Conservation (phyloP, 2,797 vertebrate species). For the Lepilemur ruficaudatus region DNA sequence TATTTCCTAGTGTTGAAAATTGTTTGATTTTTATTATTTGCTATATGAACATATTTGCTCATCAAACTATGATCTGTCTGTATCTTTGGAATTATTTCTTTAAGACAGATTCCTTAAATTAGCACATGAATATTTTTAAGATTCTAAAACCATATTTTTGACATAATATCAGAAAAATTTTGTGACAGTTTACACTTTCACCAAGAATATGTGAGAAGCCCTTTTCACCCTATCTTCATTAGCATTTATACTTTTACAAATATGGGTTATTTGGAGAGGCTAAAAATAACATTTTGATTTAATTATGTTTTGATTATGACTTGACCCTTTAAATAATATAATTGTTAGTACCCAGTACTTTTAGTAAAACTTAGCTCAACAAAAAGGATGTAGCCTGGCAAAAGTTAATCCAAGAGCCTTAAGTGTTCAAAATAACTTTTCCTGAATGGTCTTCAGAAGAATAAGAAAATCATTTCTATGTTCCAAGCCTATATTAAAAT, state of each 20-base stretch:
- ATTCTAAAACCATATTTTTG: background rate
- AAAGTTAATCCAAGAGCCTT: background rate
- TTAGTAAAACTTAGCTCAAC: background rate
- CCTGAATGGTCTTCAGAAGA: slow-evolving; percentile 21
- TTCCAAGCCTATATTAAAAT: slow-evolving; percentile 8
- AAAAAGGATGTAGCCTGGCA: background rate
- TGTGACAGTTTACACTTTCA: background rate
- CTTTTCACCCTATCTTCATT: too few relatives aligned
- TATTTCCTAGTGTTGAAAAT: background rate
- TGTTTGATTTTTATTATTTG: background rate
- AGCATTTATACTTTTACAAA: background rate
- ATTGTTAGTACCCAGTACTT: accelerated
- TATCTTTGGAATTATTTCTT: background rate
- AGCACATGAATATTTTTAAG: background rate
- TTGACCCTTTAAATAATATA: background rate
- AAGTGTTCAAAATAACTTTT: background rate
- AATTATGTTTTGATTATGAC: background rate
- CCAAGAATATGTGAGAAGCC: accelerated
- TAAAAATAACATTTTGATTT: background rate
- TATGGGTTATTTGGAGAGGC: background rate
- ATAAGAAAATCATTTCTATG: background rate
- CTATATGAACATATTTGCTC: background rate
- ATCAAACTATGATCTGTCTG: background rate
- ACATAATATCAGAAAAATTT: background rate
- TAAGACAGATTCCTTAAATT: background rate